Percentiles rank a stretch among this genome's conserved stretches.
Conservation (phyloP, 1,140 invertebrate species). For the Drosophila truncata region DNA sequence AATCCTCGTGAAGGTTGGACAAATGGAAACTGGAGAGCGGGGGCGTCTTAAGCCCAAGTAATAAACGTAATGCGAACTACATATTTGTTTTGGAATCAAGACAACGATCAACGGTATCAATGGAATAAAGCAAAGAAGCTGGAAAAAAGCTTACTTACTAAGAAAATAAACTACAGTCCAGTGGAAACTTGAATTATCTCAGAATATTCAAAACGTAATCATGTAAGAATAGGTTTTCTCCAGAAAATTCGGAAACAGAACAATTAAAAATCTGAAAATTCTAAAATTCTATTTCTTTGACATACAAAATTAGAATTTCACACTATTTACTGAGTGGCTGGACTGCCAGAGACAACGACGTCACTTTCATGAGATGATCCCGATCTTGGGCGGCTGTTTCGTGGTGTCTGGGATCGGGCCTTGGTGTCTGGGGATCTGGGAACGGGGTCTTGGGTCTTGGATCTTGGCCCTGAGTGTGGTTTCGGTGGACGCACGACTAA, state of each 20-base stretch:
- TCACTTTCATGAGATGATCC: conserved; percentile 36
- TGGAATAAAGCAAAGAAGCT: conserved; percentile 18
- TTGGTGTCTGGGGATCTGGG: conserved; percentile 4
- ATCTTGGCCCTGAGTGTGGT: conserved; percentile 11
- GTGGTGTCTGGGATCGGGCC: not conserved
- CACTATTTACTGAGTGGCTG: not conserved
- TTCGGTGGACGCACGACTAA: conserved; percentile 1
- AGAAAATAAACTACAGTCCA: not conserved
- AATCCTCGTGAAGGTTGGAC: not conserved
- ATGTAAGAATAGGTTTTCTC: not conserved
- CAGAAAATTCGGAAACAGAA: not conserved
- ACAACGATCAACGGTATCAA: conserved; percentile 49
- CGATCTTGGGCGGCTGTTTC: conserved; percentile 1
- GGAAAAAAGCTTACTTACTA: not conserved
- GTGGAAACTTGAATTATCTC: not conserved
- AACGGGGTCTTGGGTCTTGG: conserved; percentile 6
- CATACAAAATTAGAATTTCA: not conserved
- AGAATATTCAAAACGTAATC: not conserved
- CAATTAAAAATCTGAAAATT: not conserved
- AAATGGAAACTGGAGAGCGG: not conserved
- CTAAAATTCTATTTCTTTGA: not conserved
- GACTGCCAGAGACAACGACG: conserved; percentile 23
- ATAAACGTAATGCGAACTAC: conserved; percentile 32
- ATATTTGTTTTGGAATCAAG: conserved; percentile 67
- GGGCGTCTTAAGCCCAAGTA: conserved; percentile 42